These are phyloP conservation scores for Parnassius smintheus DNA, from an alignment of 2,888 invertebrate species.

Conservation along the genomic window DNA sequence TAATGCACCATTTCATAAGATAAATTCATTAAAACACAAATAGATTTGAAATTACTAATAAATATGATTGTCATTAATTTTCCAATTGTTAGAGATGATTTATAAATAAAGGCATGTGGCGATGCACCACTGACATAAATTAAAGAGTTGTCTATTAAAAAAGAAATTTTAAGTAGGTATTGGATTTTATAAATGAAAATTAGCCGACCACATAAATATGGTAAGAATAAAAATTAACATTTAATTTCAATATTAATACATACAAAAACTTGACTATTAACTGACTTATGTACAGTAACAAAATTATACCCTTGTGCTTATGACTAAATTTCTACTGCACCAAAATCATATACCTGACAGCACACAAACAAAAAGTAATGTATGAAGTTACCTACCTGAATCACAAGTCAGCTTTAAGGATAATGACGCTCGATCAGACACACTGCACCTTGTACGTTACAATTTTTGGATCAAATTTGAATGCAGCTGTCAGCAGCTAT, in stretches of 20 bases:
- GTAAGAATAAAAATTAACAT: conserved; percentile 11
- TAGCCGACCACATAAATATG: neutral
- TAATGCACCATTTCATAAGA: conserved; percentile 58
- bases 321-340: conserved; percentile 11
- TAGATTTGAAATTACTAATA: neutral
- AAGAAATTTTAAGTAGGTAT: conserved; percentile 1
- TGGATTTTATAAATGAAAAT: neutral
- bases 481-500: conserved; percentile 6
- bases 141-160: neutral
- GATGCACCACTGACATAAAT: no score
- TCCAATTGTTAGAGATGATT: no score
- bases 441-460: neutral
- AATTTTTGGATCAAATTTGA: conserved; percentile 2
- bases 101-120: no score
- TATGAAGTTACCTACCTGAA: conserved; percentile 24
- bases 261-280: conserved; percentile 14
- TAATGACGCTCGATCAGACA: conserved; percentile 16
- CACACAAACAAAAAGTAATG: conserved; percentile 1
- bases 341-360: conserved; percentile 1
- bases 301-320: conserved; percentile 5
- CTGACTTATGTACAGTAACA: conserved; percentile 26
- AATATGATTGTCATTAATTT: neutral
- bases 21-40: conserved; percentile 17
- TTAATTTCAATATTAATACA: conserved; percentile 22
- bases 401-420: conserved; percentile 25